Evolutionary conservation across 2,888 invertebrate genomes (phyloP).

Genomic region (Ochropleura plecta): DNA sequence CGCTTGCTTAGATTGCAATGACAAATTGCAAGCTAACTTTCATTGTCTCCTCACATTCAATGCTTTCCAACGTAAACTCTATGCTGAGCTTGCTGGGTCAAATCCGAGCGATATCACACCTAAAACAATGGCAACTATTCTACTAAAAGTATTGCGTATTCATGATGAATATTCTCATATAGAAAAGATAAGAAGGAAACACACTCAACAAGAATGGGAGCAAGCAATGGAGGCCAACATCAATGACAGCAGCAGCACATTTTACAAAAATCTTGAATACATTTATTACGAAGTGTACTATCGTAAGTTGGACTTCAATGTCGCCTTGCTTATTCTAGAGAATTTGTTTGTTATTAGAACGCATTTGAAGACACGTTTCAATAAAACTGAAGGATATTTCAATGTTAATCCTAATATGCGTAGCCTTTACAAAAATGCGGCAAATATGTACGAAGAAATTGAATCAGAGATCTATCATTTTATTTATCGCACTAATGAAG

Average conservation of each 20-base stretch:
- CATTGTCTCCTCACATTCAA: constrained; percentile 19
- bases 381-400: constrained; percentile 1
- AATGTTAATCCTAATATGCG: not conserved
- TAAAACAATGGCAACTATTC: not conserved
- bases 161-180: constrained; percentile 25
- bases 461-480: constrained; percentile 52
- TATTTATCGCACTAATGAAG: constrained; percentile 36
- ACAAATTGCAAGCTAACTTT: no score
- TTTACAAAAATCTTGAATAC: not conserved
- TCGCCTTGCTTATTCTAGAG: constrained; percentile 44
- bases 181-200: not conserved
- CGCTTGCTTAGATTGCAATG: not conserved
- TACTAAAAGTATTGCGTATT: constrained; percentile 13
- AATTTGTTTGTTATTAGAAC: constrained; percentile 43
- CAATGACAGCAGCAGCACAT: not conserved
- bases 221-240: not conserved
- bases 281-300: constrained; percentile 32
- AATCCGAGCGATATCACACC: not conserved
- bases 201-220: not conserved
- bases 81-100: not conserved
- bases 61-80: constrained; percentile 20
- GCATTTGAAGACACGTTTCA: constrained; percentile 30
- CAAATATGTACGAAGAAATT: constrained; percentile 22
- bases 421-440: not conserved
- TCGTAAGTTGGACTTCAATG: constrained; percentile 50